Evolutionary conservation across 92 coral and sea anemone species (phyloP), one percentile per base, ranked within the genome.

Genomic region (Muricea muricata): DNA sequence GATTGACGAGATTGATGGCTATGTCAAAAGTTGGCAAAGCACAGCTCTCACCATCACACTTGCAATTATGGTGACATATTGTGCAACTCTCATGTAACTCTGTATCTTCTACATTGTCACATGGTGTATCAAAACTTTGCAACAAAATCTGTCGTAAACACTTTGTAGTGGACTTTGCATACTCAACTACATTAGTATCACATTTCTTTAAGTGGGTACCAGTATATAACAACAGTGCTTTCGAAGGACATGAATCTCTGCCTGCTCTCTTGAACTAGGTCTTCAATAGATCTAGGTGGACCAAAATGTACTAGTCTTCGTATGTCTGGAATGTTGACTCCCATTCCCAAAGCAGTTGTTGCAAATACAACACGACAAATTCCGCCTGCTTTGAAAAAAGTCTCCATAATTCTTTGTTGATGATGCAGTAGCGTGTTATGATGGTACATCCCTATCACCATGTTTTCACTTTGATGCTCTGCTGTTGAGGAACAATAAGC

Each of bases 341-440:
- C 75, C 75, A 68, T 68, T 32, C 75, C 75, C 20, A 68, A 32
- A 33, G 75, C 75, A 68, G 33, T 68, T 24, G 75, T 68, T 26
- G 75, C 75, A 68, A 68, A 1, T 10, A 65, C 35, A 3, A 65
- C 4, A 2, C 35, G 26, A 21, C 71, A 65, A 7, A 65, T 10
- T 41, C 75, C 75, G 3, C 7, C 11, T 3, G 18, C 7, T 4
- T 14, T 6, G 37, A 33, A 29, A 7, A 68, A 50, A 13, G 75
- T 33, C 11, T 68, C 18, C 12, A 68, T 33, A 23, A 68, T 20
- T 33, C 50, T 33, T 0, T 37, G 6, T 32, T 68, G 14, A 14
- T 33, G n/a, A 26, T 14, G 23, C 37, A 33, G 48, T 33, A 33
- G 23, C 4, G 60, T 52, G 2, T 4, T 0, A 17, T 52, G 60